Base-by-base conservation (phyloP, 2,113 vertebrate species). In the Oncorhynchus gorbuscha region DNA sequence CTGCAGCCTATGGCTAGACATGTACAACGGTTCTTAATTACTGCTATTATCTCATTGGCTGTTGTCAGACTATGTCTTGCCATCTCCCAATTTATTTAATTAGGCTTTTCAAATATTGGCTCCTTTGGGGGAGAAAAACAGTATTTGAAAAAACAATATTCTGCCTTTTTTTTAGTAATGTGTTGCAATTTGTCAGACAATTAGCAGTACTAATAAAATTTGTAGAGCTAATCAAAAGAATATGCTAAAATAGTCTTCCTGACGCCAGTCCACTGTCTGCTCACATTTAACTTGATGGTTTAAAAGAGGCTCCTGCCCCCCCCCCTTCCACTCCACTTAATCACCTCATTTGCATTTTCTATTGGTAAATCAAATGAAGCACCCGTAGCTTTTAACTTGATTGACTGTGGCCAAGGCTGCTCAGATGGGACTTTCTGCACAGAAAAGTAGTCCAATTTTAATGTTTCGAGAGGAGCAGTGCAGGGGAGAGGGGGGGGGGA, bases 321-420 rank as follows among this genome's bases (percentile, higher is more conserved):
- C 95, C 5, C 94, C 94, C 95, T 95, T 93, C 95, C 95, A 97
- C 96, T 99, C 96, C 94, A 97, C 95, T 99, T 97, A 96, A 99
- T 95, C 96, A 98, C 95, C 95, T 97, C 81, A 99, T 99, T 98
- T 98, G 97, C 98, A 99, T 99, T 97, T 99, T 99, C 98, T 98
- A 99, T 99, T 99, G 98, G 97, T 98, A 99, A 99, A 99, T 99
- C 97, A 99, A 99, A 99, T 99, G 97, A 98, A 97, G 96, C 96
- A 97, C 95, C 96, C 94, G 88, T 95, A 94, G 97, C 98, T 99
- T 99, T 99, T 99, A 99, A 95, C 94, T 95, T 98, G 98, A 99
- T 99, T 99, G 97, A 97, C 96, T 97, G 94, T 94, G 94, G 95
- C 94, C 96, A 94, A 94, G 94, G 94, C 95, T 95, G 39, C 39